phyloP scores from a whole-genome alignment of 1,140 invertebrate species.

The Tribolium madens region DNA sequence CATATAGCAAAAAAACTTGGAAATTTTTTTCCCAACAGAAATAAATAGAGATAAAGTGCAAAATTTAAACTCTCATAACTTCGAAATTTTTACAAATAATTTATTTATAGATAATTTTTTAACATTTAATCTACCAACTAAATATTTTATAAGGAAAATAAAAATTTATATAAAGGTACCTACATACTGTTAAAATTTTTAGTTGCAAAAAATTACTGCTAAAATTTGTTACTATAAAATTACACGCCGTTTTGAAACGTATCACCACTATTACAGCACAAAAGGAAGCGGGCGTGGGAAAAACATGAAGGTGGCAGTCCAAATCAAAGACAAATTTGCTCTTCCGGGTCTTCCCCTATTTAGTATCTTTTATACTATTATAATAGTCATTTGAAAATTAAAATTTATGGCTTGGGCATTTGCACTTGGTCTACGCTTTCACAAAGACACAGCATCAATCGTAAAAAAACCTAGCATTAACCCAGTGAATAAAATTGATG shows the following conservation, averaged over 20 bases:
- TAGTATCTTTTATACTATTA: neutral
- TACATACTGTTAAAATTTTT: too few species aligned
- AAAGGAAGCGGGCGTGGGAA: constrained; percentile 25
- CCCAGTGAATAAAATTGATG: constrained; percentile 31
- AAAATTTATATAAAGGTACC: too few species aligned
- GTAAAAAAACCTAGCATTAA: neutral
- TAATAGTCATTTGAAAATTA: neutral
- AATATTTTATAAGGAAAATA: too few species aligned
- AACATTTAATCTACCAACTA: too few species aligned
- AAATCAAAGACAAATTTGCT: neutral
- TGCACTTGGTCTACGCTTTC: neutral
- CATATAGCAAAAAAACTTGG: too few species aligned
- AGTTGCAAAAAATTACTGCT: too few species aligned
- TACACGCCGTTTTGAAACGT: neutral
- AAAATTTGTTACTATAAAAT: too few species aligned
- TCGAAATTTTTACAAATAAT: too few species aligned
- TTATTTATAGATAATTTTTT: too few species aligned
- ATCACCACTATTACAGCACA: neutral
- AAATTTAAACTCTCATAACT: too few species aligned
- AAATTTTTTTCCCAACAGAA: too few species aligned
- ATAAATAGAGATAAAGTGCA: too few species aligned
- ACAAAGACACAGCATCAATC: neutral
- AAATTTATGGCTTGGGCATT: neutral
- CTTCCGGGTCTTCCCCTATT: constrained; percentile 26
- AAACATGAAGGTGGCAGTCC: neutral